Conservation (phyloP, 2,797 vertebrate species). For the Sphaeramia orbicularis region DNA sequence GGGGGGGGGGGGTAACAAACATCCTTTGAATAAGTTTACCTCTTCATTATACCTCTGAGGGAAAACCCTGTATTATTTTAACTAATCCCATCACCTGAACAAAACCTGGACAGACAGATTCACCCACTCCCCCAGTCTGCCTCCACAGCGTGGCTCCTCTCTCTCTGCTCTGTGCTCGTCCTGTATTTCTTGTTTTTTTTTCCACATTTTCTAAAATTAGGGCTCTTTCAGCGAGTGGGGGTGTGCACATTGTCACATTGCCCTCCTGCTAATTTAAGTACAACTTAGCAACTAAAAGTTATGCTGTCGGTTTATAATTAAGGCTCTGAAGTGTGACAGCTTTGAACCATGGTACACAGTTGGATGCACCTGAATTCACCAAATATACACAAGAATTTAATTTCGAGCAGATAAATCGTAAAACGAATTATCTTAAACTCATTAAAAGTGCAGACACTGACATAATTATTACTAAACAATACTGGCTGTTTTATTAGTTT, state of each 20-base stretch:
- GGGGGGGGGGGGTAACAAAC: too few relatives aligned
- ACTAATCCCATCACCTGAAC: too few relatives aligned
- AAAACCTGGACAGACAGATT: too few relatives aligned
- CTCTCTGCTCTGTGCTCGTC: neutral
- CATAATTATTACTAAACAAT: too few relatives aligned
- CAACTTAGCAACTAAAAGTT: neutral
- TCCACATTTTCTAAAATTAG: conserved; percentile 5
- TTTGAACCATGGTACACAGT: neutral
- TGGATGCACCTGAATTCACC: neutral
- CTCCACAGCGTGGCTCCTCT: neutral
- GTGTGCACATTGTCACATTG: neutral
- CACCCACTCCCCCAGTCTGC: conserved; percentile 1
- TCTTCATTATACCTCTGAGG: too few relatives aligned
- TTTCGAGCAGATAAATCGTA: too few relatives aligned
- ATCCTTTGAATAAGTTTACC: too few relatives aligned
- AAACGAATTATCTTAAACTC: too few relatives aligned
- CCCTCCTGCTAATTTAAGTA: neutral
- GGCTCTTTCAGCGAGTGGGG: neutral
- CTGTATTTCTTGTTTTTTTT: neutral
- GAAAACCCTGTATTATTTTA: too few relatives aligned
- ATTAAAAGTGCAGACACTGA: too few relatives aligned
- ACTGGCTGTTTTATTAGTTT: too few relatives aligned
- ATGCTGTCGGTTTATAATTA: conserved; percentile 1
- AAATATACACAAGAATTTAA: too few relatives aligned
- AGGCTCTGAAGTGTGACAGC: neutral